Conservation (phyloP, 1,140 invertebrate species). For the Anagrus nilaparvatae region DNA sequence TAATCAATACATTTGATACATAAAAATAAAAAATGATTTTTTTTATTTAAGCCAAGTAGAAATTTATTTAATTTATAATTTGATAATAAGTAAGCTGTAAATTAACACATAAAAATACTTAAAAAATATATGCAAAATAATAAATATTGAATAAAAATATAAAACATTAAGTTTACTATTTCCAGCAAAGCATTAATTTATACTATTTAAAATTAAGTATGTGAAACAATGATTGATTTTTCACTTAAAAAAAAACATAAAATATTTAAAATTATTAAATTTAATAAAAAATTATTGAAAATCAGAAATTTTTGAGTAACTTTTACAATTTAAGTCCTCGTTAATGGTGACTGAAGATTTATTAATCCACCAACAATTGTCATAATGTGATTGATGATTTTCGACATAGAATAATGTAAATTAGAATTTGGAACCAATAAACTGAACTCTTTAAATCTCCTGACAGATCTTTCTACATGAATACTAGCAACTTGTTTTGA, state of each 20-base stretch:
- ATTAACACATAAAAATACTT: too few species aligned
- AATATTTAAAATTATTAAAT: too few species aligned
- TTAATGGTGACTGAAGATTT: constrained; percentile 22
- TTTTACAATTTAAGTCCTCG: too few species aligned
- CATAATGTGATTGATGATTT: constrained; percentile 17
- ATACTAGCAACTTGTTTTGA: constrained; percentile 29
- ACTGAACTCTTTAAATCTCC: constrained; percentile 26
- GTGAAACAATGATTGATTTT: too few species aligned
- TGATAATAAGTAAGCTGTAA: too few species aligned
- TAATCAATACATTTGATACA: too few species aligned
- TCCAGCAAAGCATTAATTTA: neutral
- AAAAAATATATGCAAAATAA: neutral
- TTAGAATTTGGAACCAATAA: constrained; percentile 20
- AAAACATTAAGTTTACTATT: neutral
- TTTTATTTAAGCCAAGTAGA: too few species aligned
- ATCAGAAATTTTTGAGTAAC: too few species aligned
- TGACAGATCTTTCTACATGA: constrained; percentile 32
- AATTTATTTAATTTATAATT: too few species aligned
- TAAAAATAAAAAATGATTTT: too few species aligned
- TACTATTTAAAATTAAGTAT: neutral
- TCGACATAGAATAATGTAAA: constrained; percentile 14
- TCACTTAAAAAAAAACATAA: too few species aligned
- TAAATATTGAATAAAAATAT: neutral
- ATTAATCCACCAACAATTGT: constrained; percentile 19
- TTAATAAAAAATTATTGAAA: too few species aligned